Conservation (phyloP, 2,797 vertebrate species). For the Alosa sapidissima region DNA sequence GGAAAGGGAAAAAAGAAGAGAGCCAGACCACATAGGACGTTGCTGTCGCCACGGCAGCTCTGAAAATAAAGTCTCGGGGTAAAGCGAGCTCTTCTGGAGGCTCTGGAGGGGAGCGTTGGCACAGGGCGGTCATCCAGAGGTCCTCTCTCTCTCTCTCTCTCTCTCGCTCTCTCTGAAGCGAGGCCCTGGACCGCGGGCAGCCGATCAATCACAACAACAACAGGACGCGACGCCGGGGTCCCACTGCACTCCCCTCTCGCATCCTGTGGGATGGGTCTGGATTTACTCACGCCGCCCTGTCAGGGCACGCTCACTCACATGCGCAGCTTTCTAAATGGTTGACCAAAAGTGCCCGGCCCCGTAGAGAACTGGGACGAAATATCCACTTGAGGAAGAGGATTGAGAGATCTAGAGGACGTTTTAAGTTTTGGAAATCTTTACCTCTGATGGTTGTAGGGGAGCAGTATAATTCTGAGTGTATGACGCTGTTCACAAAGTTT, state of each 20-base stretch:
- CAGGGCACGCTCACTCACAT: background rate
- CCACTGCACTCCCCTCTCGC: background rate
- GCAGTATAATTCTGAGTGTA: background rate
- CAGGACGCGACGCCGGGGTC: background rate
- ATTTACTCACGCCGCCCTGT: background rate
- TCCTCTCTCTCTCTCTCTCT: background rate
- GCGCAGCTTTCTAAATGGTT: background rate
- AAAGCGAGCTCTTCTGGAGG: background rate
- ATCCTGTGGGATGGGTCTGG: constrained; percentile 14
- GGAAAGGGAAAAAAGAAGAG: background rate
- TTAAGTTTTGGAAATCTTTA: background rate
- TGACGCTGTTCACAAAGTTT: background rate
- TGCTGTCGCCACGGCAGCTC: background rate
- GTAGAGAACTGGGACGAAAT: background rate
- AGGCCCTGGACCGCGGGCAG: background rate
- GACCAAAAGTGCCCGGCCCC: background rate
- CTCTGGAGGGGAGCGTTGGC: background rate
- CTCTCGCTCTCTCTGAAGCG: background rate
- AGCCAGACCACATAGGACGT: background rate
- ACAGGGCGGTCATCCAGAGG: constrained; percentile 14
- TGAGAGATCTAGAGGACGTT: background rate
- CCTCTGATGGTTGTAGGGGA: too few relatives aligned
- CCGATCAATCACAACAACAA: constrained; percentile 2
- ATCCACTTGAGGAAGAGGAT: background rate
- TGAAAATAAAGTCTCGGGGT: background rate